Base-by-base conservation (phyloP, 2,113 vertebrate species). In the Crotophaga sulcirostris region DNA sequence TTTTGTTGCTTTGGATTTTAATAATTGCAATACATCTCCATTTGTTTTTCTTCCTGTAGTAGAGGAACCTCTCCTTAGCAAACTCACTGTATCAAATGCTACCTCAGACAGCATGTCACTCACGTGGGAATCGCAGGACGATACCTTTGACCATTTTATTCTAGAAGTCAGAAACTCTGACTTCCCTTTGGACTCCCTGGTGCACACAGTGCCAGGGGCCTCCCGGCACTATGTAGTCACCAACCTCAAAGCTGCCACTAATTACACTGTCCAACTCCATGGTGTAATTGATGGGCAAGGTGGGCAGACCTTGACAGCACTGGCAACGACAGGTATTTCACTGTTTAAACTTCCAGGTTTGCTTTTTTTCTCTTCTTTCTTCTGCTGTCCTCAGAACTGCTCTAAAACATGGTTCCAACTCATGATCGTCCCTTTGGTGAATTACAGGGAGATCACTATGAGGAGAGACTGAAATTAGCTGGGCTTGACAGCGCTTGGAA, bases 161-260 rank as follows among this genome's bases (percentile, higher is more conserved):
- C 97, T 98, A 97, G 98, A 99, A 97, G 97, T 99, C 97, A 98
- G 98, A 97, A 98, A 98, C 96, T 98, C 98, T 97, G 98, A 98
- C 91, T 97, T 96, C 94, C 98, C 97, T 97, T 97, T 98, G 97
- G 98, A 98, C 94, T 98, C 96, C 3, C 96, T 98, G 97, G 98
- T 98, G 49, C 97, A 93, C 79, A 97, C 97, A 28, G 91, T 98
- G 93, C 94, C 98, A 1, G 97, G 94, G 52, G 95, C 85, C 7
- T 96, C 93, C 44, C 97, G 29, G 84, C 97, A 66, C 86, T 98
- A 97, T 51, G 94, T 98, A 79, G 98, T 99, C 97, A 96, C 97
- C 68, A 97, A 95, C 87, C 98, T 99, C 70, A 98, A 98, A 97
- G 97, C 97, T 55, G 93, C 97, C 97, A 99, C 98, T 34, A 96